Evolutionary conservation across 1,140 invertebrate genomes (phyloP), one percentile per base, ranked within the genome.

Genomic region (Tetraneura akinire): DNA sequence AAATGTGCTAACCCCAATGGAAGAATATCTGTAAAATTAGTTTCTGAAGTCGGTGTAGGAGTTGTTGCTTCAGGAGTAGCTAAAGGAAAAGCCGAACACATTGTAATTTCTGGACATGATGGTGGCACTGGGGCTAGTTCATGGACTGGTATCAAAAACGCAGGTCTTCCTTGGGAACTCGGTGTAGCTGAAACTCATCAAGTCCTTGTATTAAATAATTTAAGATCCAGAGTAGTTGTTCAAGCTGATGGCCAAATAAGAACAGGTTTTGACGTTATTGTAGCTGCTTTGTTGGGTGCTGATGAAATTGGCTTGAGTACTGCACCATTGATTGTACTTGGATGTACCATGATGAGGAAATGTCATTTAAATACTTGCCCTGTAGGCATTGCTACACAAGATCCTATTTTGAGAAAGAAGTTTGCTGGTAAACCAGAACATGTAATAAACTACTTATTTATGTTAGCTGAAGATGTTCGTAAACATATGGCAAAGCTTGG

Each of bases 281-380:
- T 99, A 42, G 97, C 96, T 18, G 97, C 96, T 8, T 85, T 98
- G 62, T 87, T 99, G 5, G 98, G 98, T 60, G 98, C 98, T 14
- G 98, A 99, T 87, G 97, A 99, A 87, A 97, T 98, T 87, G 98
- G 97, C n/a, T 96, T 98, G 85, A 97, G 96, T 85, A 99, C 98
- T 16, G 97, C 97, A 8, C 97, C 98, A 0, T 87, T 99, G 55
- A 99, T 99, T 86, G 96, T 94, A 0, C 91, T 99, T 86, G 93
- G 98, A 13, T 99, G 98, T 85, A 99, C 97, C 10, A 99, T 99
- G 98, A 99, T 99, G 98, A 89, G 98, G 73, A 99, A 99, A 86
- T 99, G 98, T 86, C 98, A 99, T 86, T 88, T 99, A 80, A 99
- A 99, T 86, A 99, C 98, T 32, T 99, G 98, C 84, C 98, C 98